These are phyloP conservation scores for Marmota monax DNA, from an alignment of 2,113 vertebrate genomes.

Conservation along the genomic window DNA sequence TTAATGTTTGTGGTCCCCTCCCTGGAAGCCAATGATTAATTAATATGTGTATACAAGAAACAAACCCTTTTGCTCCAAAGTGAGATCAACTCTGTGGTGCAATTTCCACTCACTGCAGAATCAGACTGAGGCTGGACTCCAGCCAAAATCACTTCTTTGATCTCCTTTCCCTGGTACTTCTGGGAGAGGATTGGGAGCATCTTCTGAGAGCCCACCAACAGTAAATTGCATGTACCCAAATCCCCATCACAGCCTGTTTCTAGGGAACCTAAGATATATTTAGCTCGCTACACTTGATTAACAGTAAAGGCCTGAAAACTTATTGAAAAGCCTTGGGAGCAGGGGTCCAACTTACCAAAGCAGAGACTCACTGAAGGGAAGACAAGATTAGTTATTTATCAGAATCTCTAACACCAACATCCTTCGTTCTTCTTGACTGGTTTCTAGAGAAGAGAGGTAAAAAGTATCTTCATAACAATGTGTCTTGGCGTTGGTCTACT, in stretches of 20 bases:
- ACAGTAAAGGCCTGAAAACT: neutral
- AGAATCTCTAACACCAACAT: neutral
- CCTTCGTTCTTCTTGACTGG: neutral
- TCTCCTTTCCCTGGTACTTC: neutral
- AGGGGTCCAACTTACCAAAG: neutral
- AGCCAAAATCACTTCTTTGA: neutral
- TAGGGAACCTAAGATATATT: neutral
- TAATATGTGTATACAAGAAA: constrained; percentile 22
- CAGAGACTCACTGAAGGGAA: neutral
- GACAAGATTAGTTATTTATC: neutral
- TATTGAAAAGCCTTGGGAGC: neutral
- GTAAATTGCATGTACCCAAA: neutral
- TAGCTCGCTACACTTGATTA: constrained; percentile 1
- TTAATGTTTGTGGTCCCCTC: neutral
- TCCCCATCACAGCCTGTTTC: neutral
- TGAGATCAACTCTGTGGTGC: neutral
- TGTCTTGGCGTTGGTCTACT: no score
- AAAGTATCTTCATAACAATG: no score
- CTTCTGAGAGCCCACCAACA: neutral
- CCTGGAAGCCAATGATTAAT: neutral
- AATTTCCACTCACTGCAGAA: constrained; percentile 19
- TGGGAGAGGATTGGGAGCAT: neutral
- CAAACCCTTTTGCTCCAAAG: neutral
- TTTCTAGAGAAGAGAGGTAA: neutral
- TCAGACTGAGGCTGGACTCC: neutral